Percentiles rank a stretch among this genome's conserved stretches.
Conservation (phyloP, 1,140 invertebrate species). For the Cherax destructor region DNA sequence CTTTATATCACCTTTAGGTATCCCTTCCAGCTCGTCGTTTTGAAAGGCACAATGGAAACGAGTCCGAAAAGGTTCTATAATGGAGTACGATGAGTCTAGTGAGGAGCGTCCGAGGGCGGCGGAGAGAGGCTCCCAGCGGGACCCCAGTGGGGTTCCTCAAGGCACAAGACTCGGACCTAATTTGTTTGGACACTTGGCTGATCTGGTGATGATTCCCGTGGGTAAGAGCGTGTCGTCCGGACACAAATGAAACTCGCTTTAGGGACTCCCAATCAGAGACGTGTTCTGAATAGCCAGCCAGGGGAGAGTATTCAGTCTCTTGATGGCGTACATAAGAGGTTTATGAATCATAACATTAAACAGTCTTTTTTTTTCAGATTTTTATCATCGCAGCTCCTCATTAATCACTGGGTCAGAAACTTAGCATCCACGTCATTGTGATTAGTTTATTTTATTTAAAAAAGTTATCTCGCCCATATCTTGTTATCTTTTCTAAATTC, state of each 20-base stretch:
- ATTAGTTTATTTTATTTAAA: slow-evolving; percentile 24
- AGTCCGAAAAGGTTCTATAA: slow-evolving; percentile 8
- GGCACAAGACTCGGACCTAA: slow-evolving; percentile 58
- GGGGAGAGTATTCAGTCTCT: slow-evolving; percentile 16
- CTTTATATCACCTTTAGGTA: neutral
- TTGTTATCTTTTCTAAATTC: neutral
- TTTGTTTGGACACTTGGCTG: slow-evolving; percentile 69
- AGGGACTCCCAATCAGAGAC: slow-evolving; percentile 11
- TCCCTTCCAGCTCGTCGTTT: neutral
- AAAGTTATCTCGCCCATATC: neutral
- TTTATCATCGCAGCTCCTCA: slow-evolving; percentile 18
- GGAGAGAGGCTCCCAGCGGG: slow-evolving; percentile 44
- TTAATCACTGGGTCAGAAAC: slow-evolving; percentile 16
- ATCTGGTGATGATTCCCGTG: slow-evolving; percentile 61
- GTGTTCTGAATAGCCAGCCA: slow-evolving; percentile 18
- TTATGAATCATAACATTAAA: slow-evolving; percentile 53
- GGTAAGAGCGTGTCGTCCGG: slow-evolving; percentile 29
- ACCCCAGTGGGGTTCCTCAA: slow-evolving; percentile 40
- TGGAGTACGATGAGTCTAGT: slow-evolving; percentile 20
- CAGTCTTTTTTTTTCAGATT: slow-evolving; percentile 12
- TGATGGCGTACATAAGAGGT: slow-evolving; percentile 48
- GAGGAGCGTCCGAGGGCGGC: slow-evolving; percentile 24
- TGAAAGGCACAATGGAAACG: slow-evolving; percentile 33
- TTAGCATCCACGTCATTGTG: slow-evolving; percentile 1
- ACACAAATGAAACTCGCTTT: slow-evolving; percentile 22